Evolutionary conservation across 2,797 vertebrate genomes (phyloP).

Genomic region (Hybognathus amarus): DNA sequence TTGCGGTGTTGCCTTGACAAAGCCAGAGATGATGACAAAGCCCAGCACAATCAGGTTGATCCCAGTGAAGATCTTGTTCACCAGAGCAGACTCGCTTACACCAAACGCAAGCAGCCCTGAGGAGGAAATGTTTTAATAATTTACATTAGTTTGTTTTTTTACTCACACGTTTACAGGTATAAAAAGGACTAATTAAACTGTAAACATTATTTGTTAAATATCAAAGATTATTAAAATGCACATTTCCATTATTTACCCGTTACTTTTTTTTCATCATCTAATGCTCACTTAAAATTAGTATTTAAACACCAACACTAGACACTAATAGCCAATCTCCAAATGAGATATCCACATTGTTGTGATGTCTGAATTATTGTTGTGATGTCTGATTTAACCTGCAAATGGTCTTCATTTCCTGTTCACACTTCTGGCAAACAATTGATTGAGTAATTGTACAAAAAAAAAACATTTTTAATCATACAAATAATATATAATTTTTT

Average conservation of each 20-base stretch:
- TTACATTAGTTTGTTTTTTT: background rate
- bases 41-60: slow-evolving; percentile 91
- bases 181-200: background rate
- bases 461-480: no score
- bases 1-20: slow-evolving; percentile 85
- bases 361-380: background rate
- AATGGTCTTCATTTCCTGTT: no score
- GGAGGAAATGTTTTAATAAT: background rate
- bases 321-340: background rate
- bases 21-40: slow-evolving; percentile 91
- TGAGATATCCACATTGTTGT: background rate
- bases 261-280: background rate
- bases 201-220: no score
- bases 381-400: background rate
- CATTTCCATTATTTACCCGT: background rate
- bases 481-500: no score
- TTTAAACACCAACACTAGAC: no score
- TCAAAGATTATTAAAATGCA: no score
- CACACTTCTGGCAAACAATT: no score
- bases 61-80: slow-evolving; percentile 95
- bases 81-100: slow-evolving; percentile 91
- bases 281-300: background rate
- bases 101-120: slow-evolving; percentile 89
- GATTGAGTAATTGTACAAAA: no score
- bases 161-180: background rate